Percentiles rank a stretch among this genome's conserved stretches.
phyloP scores from a whole-genome alignment of 1,140 invertebrate species.

The Portunus trituberculatus region DNA sequence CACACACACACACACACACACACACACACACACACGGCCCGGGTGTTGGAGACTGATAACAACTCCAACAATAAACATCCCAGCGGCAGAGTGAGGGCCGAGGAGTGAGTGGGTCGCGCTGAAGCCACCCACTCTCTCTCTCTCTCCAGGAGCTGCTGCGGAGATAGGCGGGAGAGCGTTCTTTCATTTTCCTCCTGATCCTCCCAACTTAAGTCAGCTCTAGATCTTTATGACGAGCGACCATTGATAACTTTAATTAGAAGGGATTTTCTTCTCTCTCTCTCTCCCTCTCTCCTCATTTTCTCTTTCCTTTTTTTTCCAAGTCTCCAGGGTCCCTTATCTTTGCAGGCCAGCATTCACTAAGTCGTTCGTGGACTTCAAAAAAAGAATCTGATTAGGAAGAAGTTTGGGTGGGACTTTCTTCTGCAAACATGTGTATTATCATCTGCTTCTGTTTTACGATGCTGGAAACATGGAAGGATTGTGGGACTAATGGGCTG shows the following conservation, averaged over 20 bases:
- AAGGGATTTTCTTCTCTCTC: background rate
- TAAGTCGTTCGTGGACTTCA: no score
- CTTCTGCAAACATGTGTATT: no score
- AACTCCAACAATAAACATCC: constrained; percentile 23
- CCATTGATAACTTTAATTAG: background rate
- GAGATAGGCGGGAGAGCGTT: background rate
- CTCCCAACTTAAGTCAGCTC: constrained; percentile 5
- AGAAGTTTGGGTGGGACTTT: no score
- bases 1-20: background rate
- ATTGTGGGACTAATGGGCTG: no score
- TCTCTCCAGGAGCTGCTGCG: background rate
- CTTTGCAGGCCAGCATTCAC: no score
- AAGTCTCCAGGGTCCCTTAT: background rate
- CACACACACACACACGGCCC: background rate
- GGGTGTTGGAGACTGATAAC: background rate
- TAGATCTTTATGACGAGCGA: background rate
- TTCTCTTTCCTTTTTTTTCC: background rate
- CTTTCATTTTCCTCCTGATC: background rate
- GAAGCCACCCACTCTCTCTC: background rate
- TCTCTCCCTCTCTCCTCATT: background rate
- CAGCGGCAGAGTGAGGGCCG: background rate
- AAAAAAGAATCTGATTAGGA: no score
- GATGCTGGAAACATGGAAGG: no score
- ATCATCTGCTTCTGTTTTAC: no score
- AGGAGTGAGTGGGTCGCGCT: background rate